Evolutionary conservation across 2,888 invertebrate genomes (phyloP).

Genomic region (Xestia ashworthii): DNA sequence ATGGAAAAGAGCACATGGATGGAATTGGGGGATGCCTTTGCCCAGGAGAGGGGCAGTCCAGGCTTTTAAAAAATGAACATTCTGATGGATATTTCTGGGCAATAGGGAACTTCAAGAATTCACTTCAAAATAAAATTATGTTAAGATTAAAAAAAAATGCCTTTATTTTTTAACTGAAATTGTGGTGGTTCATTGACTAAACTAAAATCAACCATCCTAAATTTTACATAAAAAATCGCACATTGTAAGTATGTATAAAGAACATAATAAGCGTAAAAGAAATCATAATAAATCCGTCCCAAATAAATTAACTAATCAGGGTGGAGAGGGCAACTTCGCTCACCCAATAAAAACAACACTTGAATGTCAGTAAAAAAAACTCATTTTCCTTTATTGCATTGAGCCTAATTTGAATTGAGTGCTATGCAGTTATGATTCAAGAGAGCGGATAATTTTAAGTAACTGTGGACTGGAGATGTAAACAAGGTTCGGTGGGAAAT

Average conservation of each 20-base stretch:
- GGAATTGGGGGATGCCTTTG: too few relatives aligned
- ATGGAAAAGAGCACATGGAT: too few relatives aligned
- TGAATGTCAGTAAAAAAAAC: conserved; percentile 87
- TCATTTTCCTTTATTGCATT: conserved; percentile 90
- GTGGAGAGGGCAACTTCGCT: conserved; percentile 78
- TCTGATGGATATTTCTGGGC: background rate
- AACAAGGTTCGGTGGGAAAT: conserved; percentile 61
- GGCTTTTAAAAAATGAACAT: too few relatives aligned
- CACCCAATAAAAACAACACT: conserved; percentile 88
- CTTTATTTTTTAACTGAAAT: background rate
- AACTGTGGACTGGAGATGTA: conserved; percentile 72
- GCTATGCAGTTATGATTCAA: conserved; percentile 90
- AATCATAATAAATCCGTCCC: conserved; percentile 87
- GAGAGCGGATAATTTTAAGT: conserved; percentile 89
- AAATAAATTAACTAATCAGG: conserved; percentile 89
- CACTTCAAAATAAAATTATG: background rate
- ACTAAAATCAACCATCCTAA: background rate
- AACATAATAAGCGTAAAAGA: conserved; percentile 80
- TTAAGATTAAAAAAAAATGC: background rate
- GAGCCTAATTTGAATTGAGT: conserved; percentile 90
- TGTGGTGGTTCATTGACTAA: background rate
- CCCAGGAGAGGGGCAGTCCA: too few relatives aligned
- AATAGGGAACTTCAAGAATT: background rate
- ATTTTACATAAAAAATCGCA: background rate
- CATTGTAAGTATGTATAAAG: conserved; percentile 73